phyloP scores from a whole-genome alignment of 2,113 vertebrate genomes.

The Asarcornis scutulata region DNA sequence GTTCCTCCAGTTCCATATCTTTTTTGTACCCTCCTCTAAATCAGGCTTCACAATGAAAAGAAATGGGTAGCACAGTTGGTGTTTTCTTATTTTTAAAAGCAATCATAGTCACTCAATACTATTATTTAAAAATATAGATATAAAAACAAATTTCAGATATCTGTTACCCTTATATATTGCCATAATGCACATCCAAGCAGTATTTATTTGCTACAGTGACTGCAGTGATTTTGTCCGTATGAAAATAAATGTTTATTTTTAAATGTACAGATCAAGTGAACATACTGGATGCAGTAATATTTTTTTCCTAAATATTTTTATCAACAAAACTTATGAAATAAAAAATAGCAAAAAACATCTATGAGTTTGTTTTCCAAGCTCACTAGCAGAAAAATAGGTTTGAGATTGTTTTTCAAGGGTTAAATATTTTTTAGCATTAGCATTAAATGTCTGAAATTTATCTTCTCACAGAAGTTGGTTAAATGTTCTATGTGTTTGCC shows the following conservation, averaged over 20 bases:
- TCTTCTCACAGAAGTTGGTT: background rate
- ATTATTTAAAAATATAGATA: background rate
- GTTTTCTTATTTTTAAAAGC: constrained; percentile 1
- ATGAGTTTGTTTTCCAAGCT: background rate
- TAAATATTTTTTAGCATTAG: background rate
- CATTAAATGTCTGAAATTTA: background rate
- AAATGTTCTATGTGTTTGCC: background rate
- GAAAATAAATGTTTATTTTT: constrained; percentile 18
- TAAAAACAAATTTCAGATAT: background rate
- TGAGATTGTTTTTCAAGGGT: constrained; percentile 14
- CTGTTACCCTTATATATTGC: background rate
- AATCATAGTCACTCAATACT: background rate
- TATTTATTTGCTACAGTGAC: background rate
- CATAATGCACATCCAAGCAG: background rate
- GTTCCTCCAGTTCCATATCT: background rate
- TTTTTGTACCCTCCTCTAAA: background rate
- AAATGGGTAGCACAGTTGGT: background rate
- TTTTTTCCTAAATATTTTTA: background rate
- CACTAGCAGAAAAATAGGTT: background rate
- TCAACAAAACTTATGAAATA: background rate
- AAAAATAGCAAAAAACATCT: background rate
- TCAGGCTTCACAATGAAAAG: background rate
- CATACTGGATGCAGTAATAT: background rate
- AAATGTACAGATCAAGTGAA: constrained; percentile 5
- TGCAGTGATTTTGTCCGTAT: background rate